phyloP scores from a whole-genome alignment of 2,113 vertebrate species.

The Gallinago jamesoni region DNA sequence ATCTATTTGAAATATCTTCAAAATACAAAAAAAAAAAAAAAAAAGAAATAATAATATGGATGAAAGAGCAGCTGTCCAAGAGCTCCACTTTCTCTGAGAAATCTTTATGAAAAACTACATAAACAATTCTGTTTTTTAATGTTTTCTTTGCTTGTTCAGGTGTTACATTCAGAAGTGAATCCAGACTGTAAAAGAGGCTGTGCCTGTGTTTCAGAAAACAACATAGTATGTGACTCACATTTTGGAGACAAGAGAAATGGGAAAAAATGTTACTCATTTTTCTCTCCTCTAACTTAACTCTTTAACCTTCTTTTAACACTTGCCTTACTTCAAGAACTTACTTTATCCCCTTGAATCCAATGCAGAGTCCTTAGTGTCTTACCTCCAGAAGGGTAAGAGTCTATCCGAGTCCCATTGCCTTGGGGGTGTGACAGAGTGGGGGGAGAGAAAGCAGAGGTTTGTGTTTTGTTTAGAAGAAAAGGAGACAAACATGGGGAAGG shows the following conservation, averaged over 20 bases:
- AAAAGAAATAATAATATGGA: not conserved
- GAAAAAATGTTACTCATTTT: not conserved
- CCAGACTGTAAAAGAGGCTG: not conserved
- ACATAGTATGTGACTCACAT: not conserved
- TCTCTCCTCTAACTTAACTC: not conserved
- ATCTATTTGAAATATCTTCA: conserved; percentile 8
- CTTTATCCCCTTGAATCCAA: not conserved
- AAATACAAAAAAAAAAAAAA: not conserved
- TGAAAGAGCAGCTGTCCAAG: not conserved
- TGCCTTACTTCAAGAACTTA: not conserved
- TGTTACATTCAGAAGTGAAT: not conserved
- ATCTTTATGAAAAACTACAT: not conserved
- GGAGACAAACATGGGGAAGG: not conserved
- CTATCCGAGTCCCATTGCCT: not conserved
- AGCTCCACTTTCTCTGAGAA: not conserved
- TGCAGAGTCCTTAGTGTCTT: not conserved
- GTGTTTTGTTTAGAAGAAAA: not conserved
- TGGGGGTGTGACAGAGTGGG: not conserved
- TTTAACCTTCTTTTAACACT: not conserved
- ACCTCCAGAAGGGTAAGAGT: not conserved
- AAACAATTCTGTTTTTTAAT: not conserved
- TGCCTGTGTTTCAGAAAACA: not conserved
- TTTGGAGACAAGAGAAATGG: not conserved
- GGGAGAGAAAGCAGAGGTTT: not conserved
- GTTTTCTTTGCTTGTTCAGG: not conserved